phyloP scores from a whole-genome alignment of 2,797 vertebrate genomes.

The Melanogrammus aeglefinus region DNA sequence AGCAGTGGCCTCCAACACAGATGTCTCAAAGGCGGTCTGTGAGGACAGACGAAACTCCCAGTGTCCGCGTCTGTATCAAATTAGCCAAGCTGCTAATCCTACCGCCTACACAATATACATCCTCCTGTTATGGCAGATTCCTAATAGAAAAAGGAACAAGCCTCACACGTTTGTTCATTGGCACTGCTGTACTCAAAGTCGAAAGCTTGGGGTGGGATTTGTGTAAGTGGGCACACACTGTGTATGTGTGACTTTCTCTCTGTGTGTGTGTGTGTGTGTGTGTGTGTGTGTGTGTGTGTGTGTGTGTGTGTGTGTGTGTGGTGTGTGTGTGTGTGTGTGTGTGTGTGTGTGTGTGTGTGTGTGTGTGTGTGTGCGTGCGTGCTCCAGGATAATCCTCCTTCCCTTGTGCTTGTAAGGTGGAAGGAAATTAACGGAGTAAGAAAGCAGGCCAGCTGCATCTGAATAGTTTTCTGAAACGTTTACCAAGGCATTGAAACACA shows the following conservation, averaged over 20 bases:
- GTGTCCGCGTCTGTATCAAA: neutral
- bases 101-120: neutral
- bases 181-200: neutral
- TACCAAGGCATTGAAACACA: neutral
- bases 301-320: neutral
- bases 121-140: neutral
- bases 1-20: conserved; percentile 49
- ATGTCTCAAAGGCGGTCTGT: conserved; percentile 20
- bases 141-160: neutral
- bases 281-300: neutral
- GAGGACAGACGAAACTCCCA: conserved; percentile 39
- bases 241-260: neutral
- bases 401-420: neutral
- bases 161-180: neutral
- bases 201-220: neutral
- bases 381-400: neutral
- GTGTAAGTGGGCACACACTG: neutral
- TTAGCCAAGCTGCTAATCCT: neutral
- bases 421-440: neutral
- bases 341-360: neutral
- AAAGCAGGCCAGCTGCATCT: neutral
- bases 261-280: neutral
- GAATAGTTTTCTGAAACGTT: neutral
- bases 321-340: neutral
- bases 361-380: neutral